These are phyloP conservation scores for Drosophila algonquin DNA, from an alignment of 2,888 invertebrate genomes.

Conservation along the genomic window DNA sequence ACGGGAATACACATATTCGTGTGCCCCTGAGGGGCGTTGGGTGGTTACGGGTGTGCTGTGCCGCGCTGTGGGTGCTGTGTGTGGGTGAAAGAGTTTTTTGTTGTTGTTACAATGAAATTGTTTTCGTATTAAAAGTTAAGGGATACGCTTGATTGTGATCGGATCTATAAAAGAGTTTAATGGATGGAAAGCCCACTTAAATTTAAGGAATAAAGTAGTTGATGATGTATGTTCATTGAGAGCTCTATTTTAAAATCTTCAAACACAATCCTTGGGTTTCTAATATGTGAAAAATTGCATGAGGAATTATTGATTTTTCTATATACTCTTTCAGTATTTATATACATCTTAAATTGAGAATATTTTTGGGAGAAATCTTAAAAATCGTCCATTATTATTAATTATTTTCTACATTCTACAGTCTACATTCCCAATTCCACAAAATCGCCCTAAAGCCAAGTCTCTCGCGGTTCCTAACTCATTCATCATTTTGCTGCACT, in stretches of 20 bases:
- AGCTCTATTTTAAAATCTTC: not conserved
- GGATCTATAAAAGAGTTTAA: not conserved
- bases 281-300: not conserved
- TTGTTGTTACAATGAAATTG: not conserved
- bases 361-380: too few species aligned
- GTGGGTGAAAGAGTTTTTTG: not conserved
- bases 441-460: constrained; percentile 2
- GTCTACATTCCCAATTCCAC: too few species aligned
- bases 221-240: not conserved
- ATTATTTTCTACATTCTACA: not conserved
- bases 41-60: not conserved
- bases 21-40: not conserved
- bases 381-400: not conserved
- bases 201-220: not conserved
- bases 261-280: not conserved
- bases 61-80: not conserved
- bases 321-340: not conserved
- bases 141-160: not conserved
- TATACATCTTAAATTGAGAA: too few species aligned
- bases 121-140: not conserved
- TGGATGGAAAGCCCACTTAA: not conserved
- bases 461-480: constrained; percentile 2
- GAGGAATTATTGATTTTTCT: not conserved
- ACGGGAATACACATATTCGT: not conserved
- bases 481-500: constrained; percentile 34